phyloP scores from a whole-genome alignment of 2,113 vertebrate genomes.

The Galeopterus variegatus region DNA sequence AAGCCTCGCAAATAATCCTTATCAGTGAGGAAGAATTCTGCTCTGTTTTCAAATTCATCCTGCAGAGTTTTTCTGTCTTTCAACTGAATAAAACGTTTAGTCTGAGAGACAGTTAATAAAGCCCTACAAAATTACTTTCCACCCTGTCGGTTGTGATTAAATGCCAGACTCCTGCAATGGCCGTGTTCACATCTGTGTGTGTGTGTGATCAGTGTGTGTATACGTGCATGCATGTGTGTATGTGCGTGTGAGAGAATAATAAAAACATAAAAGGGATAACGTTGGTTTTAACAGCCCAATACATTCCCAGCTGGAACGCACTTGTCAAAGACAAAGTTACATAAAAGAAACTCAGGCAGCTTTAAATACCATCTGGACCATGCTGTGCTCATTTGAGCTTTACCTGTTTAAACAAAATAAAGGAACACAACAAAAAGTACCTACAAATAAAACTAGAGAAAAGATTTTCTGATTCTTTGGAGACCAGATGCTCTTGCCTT shows the following conservation, averaged over 20 bases:
- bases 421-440: conserved; percentile 69
- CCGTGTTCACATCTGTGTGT: not conserved
- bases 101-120: conserved; percentile 75
- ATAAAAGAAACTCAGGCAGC: conserved; percentile 87
- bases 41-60: conserved; percentile 78
- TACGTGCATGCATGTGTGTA: no score
- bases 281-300: conserved; percentile 82
- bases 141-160: conserved; percentile 75
- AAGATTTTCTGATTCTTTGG: conserved; percentile 72
- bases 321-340: conserved; percentile 80
- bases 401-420: conserved; percentile 81
- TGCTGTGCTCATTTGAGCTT: conserved; percentile 83
- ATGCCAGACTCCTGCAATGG: not conserved
- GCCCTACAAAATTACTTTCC: conserved; percentile 74
- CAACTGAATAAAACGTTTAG: conserved; percentile 78
- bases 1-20: conserved; percentile 74
- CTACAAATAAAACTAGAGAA: conserved; percentile 70
- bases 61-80: conserved; percentile 68
- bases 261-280: conserved; percentile 78
- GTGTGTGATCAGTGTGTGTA: not conserved
- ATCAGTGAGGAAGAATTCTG: conserved; percentile 53
- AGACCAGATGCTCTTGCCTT: conserved; percentile 71
- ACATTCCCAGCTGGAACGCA: conserved; percentile 86
- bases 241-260: not conserved
- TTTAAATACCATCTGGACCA: conserved; percentile 85